Conservation (phyloP, 2,797 vertebrate genomes). For the Darevskia nairensis region DNA sequence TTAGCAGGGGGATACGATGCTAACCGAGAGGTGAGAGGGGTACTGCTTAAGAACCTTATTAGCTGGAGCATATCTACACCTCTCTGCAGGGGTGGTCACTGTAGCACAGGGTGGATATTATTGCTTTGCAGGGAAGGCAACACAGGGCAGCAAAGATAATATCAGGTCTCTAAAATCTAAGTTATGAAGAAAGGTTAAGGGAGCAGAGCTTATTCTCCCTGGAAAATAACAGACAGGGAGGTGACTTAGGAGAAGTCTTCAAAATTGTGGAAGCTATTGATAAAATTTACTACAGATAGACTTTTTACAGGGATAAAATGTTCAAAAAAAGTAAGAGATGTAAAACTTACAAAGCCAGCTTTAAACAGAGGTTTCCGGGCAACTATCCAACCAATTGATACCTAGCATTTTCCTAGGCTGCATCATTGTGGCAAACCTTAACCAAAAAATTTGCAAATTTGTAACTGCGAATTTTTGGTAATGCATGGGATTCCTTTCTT, state of each 20-base stretch:
- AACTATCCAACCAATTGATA: not conserved
- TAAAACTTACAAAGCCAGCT: constrained; percentile 32
- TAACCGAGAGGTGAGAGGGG: constrained; percentile 6
- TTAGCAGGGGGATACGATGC: constrained; percentile 48
- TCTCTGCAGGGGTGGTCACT: constrained; percentile 23
- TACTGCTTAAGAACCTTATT: constrained; percentile 31
- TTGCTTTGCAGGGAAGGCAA: constrained; percentile 31
- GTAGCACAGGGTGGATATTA: not conserved
- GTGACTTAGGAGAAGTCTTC: constrained; percentile 45
- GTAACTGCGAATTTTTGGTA: not conserved
- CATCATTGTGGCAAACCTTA: not conserved
- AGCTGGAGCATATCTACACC: not conserved
- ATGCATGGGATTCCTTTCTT: not conserved
- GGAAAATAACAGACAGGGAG: constrained; percentile 45
- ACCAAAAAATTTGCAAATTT: not conserved
- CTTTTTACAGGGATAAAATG: constrained; percentile 22
- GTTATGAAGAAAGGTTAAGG: constrained; percentile 41
- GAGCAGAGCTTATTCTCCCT: constrained; percentile 40
- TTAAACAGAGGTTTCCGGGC: constrained; percentile 36
- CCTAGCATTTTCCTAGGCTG: not conserved
- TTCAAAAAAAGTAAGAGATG: constrained; percentile 23
- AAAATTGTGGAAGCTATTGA: constrained; percentile 44
- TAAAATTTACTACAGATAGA: constrained; percentile 36
- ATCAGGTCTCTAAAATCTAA: constrained; percentile 50
- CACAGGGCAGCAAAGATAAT: not conserved